Conservation (phyloP, 2,888 invertebrate species). For the Carabus problematicus region DNA sequence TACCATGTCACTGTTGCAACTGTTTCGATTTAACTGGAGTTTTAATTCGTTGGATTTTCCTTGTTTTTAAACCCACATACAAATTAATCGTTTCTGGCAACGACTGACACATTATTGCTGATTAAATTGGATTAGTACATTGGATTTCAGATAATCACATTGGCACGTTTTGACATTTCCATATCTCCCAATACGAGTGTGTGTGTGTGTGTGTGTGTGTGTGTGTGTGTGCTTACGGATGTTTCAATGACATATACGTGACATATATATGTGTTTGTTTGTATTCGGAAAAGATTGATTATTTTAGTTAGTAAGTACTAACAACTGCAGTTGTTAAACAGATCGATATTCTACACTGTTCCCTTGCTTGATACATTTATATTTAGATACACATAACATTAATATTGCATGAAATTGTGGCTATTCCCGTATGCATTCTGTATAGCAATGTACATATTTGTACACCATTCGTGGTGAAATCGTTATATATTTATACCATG, state of each 20-base stretch:
- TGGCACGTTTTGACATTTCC: slow-evolving; percentile 38
- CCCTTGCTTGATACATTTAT: no score
- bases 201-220: background rate
- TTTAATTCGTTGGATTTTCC: no score
- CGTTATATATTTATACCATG: no score
- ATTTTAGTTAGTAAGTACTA: background rate
- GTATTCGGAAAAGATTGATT: slow-evolving; percentile 26
- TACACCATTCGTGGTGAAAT: no score
- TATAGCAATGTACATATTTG: no score
- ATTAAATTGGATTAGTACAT: slow-evolving; percentile 34
- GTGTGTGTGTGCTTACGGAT: background rate
- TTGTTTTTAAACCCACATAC: no score
- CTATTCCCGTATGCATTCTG: no score
- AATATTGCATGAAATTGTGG: no score
- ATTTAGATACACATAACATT: no score
- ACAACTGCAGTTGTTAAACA: slow-evolving; percentile 4
- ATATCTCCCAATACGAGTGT: slow-evolving; percentile 14
- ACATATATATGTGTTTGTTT: background rate
- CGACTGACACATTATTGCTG: slow-evolving; percentile 26
- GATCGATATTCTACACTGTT: background rate
- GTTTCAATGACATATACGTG: background rate
- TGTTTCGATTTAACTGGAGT: no score
- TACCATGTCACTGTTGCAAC: no score
- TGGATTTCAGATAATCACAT: slow-evolving; percentile 26
- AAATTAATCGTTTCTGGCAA: background rate